Evolutionary conservation across 2,888 invertebrate species (phyloP).

Genomic region (Tolmerus cingulatus): DNA sequence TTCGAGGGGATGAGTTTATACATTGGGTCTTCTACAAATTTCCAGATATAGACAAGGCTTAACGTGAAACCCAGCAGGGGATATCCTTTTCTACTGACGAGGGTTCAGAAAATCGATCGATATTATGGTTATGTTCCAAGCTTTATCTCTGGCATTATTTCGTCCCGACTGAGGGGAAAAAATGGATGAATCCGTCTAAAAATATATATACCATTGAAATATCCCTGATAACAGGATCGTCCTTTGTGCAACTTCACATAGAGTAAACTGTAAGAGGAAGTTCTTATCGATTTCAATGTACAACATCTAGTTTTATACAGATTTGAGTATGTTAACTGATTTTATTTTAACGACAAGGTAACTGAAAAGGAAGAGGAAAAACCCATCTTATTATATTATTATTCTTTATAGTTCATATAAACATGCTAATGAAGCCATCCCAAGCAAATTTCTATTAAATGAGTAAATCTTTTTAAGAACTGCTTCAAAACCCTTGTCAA

Average conservation of each 20-base stretch:
- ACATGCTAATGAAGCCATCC: neutral
- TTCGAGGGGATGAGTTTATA: neutral
- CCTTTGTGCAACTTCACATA: neutral
- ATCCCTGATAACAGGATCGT: neutral
- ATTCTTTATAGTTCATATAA: neutral
- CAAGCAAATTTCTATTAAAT: neutral
- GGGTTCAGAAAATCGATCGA: neutral
- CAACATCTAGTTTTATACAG: neutral
- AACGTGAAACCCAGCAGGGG: neutral
- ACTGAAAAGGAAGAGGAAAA: neutral
- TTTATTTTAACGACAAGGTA: neutral
- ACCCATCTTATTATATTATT: neutral
- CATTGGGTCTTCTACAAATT: neutral
- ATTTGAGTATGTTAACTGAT: neutral
- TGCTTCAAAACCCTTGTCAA: neutral
- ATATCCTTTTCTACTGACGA: neutral
- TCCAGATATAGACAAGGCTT: neutral
- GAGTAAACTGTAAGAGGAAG: neutral
- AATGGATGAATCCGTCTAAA: neutral
- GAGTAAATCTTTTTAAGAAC: neutral
- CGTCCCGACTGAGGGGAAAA: neutral
- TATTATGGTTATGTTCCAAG: neutral
- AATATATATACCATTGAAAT: neutral
- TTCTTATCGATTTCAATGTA: neutral
- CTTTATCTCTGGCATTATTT: neutral